Evolutionary conservation across 1,140 invertebrate genomes (phyloP).

Genomic region (Bombus waltoni): DNA sequence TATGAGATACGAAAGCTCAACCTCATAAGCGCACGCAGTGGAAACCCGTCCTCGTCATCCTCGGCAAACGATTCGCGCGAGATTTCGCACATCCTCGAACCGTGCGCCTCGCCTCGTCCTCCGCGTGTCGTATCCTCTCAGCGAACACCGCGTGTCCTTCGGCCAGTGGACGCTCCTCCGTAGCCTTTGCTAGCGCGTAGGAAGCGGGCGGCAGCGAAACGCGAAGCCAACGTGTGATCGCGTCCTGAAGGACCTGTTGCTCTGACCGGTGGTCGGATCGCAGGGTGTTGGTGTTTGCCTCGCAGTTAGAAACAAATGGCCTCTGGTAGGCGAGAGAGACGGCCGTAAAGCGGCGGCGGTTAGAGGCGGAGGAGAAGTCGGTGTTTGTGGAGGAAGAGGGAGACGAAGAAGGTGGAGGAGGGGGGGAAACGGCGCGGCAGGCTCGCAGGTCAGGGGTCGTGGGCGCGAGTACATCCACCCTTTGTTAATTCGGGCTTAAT

Average conservation of each 20-base stretch:
- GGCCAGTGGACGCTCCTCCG: background rate
- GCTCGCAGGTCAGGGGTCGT: constrained; percentile 36
- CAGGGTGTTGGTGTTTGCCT: constrained; percentile 67
- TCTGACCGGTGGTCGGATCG: constrained; percentile 42
- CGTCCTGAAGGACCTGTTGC: constrained; percentile 78
- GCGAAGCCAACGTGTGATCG: constrained; percentile 68
- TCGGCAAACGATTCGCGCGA: background rate
- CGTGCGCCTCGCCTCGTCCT: background rate
- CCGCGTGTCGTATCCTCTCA: background rate
- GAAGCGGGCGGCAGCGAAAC: constrained; percentile 56
- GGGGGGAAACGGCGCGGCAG: background rate
- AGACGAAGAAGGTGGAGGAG: constrained; percentile 2
- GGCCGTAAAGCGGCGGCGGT: constrained; percentile 2
- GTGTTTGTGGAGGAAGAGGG: background rate
- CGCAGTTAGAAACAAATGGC: constrained; percentile 71
- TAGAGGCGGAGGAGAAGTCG: background rate
- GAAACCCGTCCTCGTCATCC: background rate
- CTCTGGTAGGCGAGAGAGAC: background rate
- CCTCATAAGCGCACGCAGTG: too few relatives aligned
- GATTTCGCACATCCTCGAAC: background rate
- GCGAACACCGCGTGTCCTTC: background rate
- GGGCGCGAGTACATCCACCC: constrained; percentile 72
- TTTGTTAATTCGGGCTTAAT: constrained; percentile 78
- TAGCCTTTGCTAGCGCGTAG: background rate
- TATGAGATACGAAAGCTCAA: too few relatives aligned